Conservation (phyloP, 2,888 invertebrate genomes). For the Hydrotaea diabolus region DNA sequence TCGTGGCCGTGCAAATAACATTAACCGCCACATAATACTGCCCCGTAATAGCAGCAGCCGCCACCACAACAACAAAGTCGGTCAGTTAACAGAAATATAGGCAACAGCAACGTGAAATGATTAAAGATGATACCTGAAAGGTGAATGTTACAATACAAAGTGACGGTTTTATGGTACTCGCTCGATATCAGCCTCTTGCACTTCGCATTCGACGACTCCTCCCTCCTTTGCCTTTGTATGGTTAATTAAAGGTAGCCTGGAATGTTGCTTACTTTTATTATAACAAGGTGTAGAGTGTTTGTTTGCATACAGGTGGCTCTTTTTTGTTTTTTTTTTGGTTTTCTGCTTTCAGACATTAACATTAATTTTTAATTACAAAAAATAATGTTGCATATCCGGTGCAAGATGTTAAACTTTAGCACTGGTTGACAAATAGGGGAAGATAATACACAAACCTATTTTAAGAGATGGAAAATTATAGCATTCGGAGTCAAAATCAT, state of each 20-base stretch:
- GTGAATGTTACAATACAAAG: conserved; percentile 55
- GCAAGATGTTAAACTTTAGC: background rate
- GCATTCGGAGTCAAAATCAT: too few species aligned
- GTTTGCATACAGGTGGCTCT: conserved; percentile 15
- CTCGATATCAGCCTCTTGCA: background rate
- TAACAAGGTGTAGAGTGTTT: conserved; percentile 5
- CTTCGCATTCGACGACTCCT: conserved; percentile 10
- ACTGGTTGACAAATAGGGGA: background rate
- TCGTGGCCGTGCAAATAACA: conserved; percentile 8
- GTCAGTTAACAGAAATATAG: conserved; percentile 39
- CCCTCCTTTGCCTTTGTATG: background rate
- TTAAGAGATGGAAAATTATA: background rate
- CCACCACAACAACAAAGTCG: conserved; percentile 45
- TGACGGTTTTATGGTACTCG: conserved; percentile 53
- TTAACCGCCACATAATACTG: background rate
- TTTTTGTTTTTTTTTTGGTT: background rate
- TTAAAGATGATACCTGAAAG: conserved; percentile 58
- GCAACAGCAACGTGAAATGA: conserved; percentile 49
- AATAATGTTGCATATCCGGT: conserved; percentile 30
- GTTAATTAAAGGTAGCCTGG: conserved; percentile 34
- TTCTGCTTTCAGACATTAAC: background rate
- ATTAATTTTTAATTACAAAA: conserved; percentile 26
- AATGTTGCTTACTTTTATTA: background rate
- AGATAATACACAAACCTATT: too few species aligned
- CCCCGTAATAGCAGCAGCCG: background rate